phyloP scores from a whole-genome alignment of 2,113 vertebrate genomes.

The Desmodus rotundus region DNA sequence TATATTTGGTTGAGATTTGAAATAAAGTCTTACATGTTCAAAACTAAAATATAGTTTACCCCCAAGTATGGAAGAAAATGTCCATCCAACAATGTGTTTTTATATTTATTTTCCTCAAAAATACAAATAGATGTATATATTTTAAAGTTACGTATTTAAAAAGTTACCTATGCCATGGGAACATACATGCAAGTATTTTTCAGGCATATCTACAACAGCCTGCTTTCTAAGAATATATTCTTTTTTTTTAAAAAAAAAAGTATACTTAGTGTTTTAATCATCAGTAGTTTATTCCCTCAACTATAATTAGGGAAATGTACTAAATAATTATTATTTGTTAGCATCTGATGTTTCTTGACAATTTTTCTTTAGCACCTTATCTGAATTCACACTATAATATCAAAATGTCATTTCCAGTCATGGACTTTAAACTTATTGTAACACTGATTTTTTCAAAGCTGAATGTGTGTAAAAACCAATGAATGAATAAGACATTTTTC shows the following conservation, averaged over 20 bases:
- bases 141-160: not conserved
- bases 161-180: not conserved
- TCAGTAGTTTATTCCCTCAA: not conserved
- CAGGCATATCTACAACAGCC: not conserved
- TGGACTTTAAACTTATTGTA: not conserved
- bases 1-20: not conserved
- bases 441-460: not conserved
- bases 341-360: not conserved
- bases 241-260: not conserved
- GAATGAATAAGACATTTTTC: not conserved
- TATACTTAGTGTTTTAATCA: not conserved
- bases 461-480: not conserved
- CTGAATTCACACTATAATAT: not conserved
- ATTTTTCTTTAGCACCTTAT: not conserved
- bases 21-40: not conserved
- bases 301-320: not conserved
- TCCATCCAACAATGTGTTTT: not conserved
- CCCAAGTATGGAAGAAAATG: not conserved
- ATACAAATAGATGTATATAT: not conserved
- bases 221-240: not conserved
- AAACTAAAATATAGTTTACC: not conserved
- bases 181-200: not conserved
- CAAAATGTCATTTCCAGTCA: not conserved
- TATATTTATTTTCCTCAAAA: not conserved
- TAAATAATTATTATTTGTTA: not conserved